Conservation (phyloP, 1,140 invertebrate genomes). For the Gonioctena quinquepunctata region DNA sequence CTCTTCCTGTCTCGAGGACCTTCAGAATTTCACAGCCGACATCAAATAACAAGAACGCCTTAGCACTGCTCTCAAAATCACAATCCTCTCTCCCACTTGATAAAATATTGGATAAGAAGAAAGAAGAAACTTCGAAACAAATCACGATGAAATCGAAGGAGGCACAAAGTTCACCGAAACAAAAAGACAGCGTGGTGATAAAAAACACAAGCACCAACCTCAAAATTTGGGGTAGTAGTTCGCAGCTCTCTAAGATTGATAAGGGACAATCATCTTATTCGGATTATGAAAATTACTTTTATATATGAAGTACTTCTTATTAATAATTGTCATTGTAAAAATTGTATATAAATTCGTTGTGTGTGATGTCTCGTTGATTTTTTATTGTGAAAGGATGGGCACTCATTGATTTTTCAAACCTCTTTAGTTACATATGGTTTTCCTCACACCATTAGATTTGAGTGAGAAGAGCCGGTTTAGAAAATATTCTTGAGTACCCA, state of each 20-base stretch:
- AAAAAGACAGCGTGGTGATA: constrained; percentile 32
- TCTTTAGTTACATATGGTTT: no score
- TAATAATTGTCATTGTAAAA: neutral
- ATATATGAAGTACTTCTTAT: constrained; percentile 53
- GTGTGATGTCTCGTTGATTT: constrained; percentile 34
- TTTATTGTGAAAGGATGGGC: neutral
- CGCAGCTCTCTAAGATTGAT: constrained; percentile 53
- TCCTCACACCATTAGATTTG: no score
- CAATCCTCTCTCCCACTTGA: constrained; percentile 36
- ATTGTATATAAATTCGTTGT: constrained; percentile 26
- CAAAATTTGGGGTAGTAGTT: constrained; percentile 53
- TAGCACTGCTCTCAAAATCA: constrained; percentile 41
- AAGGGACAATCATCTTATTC: constrained; percentile 55
- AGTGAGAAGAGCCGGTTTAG: no score
- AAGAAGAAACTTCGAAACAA: constrained; percentile 42
- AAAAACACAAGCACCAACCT: constrained; percentile 40
- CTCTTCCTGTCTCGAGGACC: constrained; percentile 35
- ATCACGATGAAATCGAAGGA: constrained; percentile 43
- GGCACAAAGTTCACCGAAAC: constrained; percentile 34
- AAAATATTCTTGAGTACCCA: no score
- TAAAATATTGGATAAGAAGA: constrained; percentile 11
- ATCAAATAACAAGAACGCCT: constrained; percentile 19
- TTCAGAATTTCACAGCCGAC: constrained; percentile 28
- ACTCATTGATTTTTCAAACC: neutral
- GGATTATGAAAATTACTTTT: constrained; percentile 67